Conservation (phyloP, 2,797 vertebrate genomes). For the Coracias cyanogaster region DNA sequence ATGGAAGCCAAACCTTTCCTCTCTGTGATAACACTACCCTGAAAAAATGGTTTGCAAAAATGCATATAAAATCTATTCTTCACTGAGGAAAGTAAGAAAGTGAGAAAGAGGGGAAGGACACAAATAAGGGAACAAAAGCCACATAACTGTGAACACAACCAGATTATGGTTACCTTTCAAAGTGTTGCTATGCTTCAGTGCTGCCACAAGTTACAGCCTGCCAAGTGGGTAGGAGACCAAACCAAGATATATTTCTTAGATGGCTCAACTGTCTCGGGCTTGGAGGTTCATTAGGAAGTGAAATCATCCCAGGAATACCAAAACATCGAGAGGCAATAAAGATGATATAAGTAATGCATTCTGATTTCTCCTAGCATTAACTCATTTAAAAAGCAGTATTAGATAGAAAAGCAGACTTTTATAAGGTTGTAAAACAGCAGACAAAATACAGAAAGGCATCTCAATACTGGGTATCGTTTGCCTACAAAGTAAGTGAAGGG, state of each 20-base stretch:
- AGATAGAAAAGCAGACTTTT: constrained; percentile 35
- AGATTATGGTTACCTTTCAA: neutral
- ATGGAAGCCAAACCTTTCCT: neutral
- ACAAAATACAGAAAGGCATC: neutral
- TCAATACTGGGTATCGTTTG: neutral
- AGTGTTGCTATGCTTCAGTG: neutral
- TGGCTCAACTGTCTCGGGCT: constrained; percentile 24
- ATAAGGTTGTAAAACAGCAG: constrained; percentile 41
- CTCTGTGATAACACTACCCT: neutral
- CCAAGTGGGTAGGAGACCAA: constrained; percentile 4
- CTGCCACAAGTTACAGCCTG: constrained; percentile 35
- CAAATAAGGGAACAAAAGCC: neutral
- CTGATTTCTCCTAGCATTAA: constrained; percentile 51
- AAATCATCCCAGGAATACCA: constrained; percentile 51
- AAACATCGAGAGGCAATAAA: constrained; percentile 38
- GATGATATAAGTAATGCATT: constrained; percentile 53
- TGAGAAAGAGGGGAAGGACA: neutral
- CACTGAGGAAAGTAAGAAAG: neutral
- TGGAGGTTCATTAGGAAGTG: constrained; percentile 55
- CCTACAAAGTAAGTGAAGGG: neutral
- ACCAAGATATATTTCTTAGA: constrained; percentile 30
- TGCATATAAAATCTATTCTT: neutral
- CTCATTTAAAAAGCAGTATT: constrained; percentile 46
- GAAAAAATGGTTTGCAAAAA: neutral
- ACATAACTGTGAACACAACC: neutral